These are phyloP conservation scores for Phocoena sinus DNA, from an alignment of 2,113 vertebrate species.

Conservation along the genomic window DNA sequence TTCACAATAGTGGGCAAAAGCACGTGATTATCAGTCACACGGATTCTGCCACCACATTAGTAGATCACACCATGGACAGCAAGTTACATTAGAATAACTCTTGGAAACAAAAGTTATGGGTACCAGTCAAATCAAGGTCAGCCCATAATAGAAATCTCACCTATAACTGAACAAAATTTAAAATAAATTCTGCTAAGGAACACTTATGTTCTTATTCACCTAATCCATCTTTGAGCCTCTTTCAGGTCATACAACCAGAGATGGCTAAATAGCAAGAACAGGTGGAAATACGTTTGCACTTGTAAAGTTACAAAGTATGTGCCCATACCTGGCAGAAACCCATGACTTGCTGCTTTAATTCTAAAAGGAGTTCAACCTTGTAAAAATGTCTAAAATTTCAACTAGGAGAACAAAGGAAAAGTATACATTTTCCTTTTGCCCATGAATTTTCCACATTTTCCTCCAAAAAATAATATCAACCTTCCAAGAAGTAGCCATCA, in stretches of 20 bases:
- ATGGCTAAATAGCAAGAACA: slow-evolving; percentile 22
- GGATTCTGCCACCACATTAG: background rate
- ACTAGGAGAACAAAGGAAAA: background rate
- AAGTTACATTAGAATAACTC: background rate
- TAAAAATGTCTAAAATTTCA: slow-evolving; percentile 35
- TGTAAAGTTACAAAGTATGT: background rate
- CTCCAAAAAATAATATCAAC: background rate
- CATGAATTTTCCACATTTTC: background rate
- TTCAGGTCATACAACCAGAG: background rate
- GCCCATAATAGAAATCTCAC: background rate
- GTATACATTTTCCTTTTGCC: background rate
- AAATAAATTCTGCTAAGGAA: background rate
- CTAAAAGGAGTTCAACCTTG: background rate
- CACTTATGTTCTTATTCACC: background rate
- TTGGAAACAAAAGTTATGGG: background rate
- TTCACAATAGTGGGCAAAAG: background rate
- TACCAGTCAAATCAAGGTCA: background rate
- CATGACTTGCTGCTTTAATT: background rate
- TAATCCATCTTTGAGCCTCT: background rate
- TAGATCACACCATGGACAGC: background rate
- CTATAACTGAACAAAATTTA: background rate
- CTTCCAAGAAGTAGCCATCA: background rate
- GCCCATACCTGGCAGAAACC: background rate
- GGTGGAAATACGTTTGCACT: background rate
- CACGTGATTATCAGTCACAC: background rate